Evolutionary conservation across 92 coral and sea anemone genomes (phyloP).

Genomic region (Epizoanthus ramosus): DNA sequence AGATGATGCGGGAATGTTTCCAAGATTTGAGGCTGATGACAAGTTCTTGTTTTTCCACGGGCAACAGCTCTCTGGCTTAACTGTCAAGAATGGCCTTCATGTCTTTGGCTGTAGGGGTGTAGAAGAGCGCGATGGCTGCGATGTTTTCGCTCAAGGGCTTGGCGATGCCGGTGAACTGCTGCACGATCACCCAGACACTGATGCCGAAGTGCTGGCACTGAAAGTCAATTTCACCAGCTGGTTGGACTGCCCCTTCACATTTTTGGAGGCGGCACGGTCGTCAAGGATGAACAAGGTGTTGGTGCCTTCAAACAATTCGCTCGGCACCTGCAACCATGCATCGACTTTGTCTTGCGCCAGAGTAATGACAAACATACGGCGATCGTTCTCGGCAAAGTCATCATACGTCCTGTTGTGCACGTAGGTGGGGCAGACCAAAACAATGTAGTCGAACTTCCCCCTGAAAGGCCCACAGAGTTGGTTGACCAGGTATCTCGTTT

Average conservation of each 20-base stretch:
- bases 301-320: not conserved
- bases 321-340: not conserved
- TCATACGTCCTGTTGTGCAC: not conserved
- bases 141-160: slow-evolving; percentile 23
- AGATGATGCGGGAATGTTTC: slow-evolving; percentile 22
- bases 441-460: too few relatives aligned
- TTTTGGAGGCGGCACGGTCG: slow-evolving; percentile 45
- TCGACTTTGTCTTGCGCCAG: slow-evolving; percentile 8
- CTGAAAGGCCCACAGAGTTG: too few relatives aligned
- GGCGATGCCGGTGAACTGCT: slow-evolving; percentile 19
- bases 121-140: slow-evolving; percentile 18
- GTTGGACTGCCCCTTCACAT: slow-evolving; percentile 31
- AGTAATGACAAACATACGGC: slow-evolving; percentile 30
- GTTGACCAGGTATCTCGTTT: too few relatives aligned
- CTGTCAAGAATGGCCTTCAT: slow-evolving; percentile 28
- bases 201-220: slow-evolving; percentile 18
- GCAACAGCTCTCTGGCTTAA: slow-evolving; percentile 27
- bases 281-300: slow-evolving; percentile 39
- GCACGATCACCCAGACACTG: slow-evolving; percentile 35
- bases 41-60: slow-evolving; percentile 1
- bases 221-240: slow-evolving; percentile 7
- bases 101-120: not conserved
- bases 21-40: not conserved
- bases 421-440: too few relatives aligned
- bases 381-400: slow-evolving; percentile 16